phyloP scores from a whole-genome alignment of 1,140 invertebrate species.

The Macrobrachium rosenbergii region DNA sequence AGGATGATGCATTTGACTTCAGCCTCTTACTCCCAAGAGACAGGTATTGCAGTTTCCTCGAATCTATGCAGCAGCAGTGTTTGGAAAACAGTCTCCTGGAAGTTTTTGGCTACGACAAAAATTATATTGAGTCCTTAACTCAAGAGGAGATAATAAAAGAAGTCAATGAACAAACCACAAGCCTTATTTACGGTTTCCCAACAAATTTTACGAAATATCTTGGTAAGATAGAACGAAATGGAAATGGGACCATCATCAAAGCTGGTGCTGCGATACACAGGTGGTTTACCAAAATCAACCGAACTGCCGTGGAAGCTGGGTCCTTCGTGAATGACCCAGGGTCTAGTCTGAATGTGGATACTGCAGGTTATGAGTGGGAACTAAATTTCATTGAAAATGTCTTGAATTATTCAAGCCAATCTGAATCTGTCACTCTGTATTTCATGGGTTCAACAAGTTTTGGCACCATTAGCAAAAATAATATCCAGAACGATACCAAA shows the following conservation, averaged over 20 bases:
- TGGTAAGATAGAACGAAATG: slow-evolving; percentile 76
- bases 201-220: slow-evolving; percentile 77
- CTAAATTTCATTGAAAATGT: slow-evolving; percentile 47
- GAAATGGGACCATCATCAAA: slow-evolving; percentile 75
- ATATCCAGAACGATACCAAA: slow-evolving; percentile 73
- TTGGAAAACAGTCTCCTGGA: slow-evolving; percentile 63
- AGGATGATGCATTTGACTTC: no score
- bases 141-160: slow-evolving; percentile 56
- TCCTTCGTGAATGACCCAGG: slow-evolving; percentile 79
- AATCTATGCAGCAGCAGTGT: slow-evolving; percentile 49
- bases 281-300: slow-evolving; percentile 80
- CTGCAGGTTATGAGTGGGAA: slow-evolving; percentile 60
- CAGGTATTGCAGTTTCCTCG: slow-evolving; percentile 54
- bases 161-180: slow-evolving; percentile 68
- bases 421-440: slow-evolving; percentile 27
- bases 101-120: slow-evolving; percentile 61
- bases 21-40: slow-evolving; percentile 8
- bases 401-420: slow-evolving; percentile 34
- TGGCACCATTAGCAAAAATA: slow-evolving; percentile 67
- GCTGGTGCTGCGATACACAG: slow-evolving; percentile 77
- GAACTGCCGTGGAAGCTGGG: slow-evolving; percentile 77
- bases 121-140: slow-evolving; percentile 42
- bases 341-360: slow-evolving; percentile 80
- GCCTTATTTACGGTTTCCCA: slow-evolving; percentile 77
- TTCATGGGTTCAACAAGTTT: slow-evolving; percentile 59